A percentile compares a stretch with the other conserved stretches of the same genome.
Evolutionary conservation across 2,113 vertebrate genomes (phyloP).

Genomic region (Brachypodius melanocephalos): DNA sequence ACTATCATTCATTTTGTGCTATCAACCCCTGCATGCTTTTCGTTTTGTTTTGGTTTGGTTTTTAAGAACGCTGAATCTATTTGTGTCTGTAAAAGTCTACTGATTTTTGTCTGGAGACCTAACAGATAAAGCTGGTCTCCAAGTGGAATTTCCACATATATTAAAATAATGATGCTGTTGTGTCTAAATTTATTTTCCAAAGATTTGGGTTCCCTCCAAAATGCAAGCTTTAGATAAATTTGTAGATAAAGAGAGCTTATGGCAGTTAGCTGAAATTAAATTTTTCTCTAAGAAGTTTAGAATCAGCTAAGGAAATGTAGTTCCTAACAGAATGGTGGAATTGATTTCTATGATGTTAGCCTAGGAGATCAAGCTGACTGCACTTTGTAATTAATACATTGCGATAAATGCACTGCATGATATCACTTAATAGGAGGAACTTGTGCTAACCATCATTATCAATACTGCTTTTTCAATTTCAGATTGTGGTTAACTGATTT

Average conservation of each 20-base stretch:
- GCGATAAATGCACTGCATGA: not conserved
- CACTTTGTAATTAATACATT: not conserved
- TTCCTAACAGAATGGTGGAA: not conserved
- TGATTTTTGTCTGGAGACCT: not conserved
- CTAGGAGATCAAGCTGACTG: not conserved
- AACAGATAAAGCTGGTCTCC: not conserved
- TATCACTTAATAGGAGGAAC: not conserved
- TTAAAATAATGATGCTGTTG: not conserved
- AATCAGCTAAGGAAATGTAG: not conserved
- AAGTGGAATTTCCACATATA: not conserved
- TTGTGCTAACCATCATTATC: not conserved
- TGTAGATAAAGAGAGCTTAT: not conserved
- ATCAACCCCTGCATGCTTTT: rapidly evolving
- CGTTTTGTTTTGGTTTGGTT: too few species aligned
- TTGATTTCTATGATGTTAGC: not conserved
- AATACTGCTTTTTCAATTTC: slow-evolving; percentile 1
- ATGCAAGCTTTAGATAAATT: not conserved
- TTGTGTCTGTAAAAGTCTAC: not conserved
- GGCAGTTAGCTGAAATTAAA: not conserved
- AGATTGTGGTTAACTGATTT: slow-evolving; percentile 25
- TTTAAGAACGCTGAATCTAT: not conserved
- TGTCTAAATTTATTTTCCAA: not conserved
- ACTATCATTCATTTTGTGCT: not conserved
- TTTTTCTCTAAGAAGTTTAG: not conserved
- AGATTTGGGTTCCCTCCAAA: not conserved